phyloP scores from a whole-genome alignment of 2,797 vertebrate genomes.

The Characodon lateralis region DNA sequence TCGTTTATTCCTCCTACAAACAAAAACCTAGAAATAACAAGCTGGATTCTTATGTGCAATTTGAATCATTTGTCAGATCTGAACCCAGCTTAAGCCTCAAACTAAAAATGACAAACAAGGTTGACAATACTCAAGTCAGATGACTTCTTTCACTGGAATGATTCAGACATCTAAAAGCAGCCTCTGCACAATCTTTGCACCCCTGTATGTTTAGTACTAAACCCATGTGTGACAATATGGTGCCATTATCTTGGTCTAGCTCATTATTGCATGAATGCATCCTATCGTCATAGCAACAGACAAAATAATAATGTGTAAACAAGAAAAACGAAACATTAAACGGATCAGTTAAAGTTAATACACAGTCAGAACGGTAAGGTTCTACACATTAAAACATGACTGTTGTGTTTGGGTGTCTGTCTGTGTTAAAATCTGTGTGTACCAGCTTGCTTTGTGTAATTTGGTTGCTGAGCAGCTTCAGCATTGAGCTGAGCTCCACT shows the following conservation, averaged over 20 bases:
- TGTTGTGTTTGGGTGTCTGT: slow-evolving; percentile 34
- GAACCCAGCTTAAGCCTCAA: neutral
- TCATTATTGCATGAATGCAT: slow-evolving; percentile 29
- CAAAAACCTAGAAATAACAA: neutral
- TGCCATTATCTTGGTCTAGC: slow-evolving; percentile 20
- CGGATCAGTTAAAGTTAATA: slow-evolving; percentile 68
- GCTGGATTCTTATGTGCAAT: too few relatives aligned
- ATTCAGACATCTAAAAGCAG: slow-evolving; percentile 12
- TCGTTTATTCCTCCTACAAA: neutral
- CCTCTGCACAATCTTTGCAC: neutral
- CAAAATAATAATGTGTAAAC: slow-evolving; percentile 63
- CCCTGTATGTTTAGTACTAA: slow-evolving; percentile 28
- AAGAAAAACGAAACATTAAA: slow-evolving; percentile 57
- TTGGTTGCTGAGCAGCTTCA: slow-evolving; percentile 46
- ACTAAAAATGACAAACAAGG: neutral
- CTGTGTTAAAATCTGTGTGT: slow-evolving; percentile 8
- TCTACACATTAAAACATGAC: slow-evolving; percentile 49
- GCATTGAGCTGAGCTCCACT: slow-evolving; percentile 53
- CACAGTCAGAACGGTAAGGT: slow-evolving; percentile 64
- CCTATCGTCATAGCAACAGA: slow-evolving; percentile 69
- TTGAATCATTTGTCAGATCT: neutral
- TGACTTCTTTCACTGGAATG: slow-evolving; percentile 45
- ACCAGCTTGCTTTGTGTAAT: slow-evolving; percentile 37
- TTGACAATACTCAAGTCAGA: neutral
- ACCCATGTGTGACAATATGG: slow-evolving; percentile 12